Base-by-base conservation (phyloP, 2,797 vertebrate species). In the Mus caroli region DNA sequence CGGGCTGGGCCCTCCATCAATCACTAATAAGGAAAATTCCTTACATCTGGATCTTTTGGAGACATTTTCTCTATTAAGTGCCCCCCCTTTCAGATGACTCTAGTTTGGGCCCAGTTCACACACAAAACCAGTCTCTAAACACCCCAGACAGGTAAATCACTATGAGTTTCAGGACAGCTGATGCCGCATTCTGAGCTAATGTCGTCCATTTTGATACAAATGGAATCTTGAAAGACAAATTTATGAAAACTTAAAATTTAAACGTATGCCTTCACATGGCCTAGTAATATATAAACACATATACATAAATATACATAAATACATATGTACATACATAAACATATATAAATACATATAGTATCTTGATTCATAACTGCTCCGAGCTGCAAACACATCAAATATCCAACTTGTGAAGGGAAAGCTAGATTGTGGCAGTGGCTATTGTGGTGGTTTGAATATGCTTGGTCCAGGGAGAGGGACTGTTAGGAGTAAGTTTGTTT, bases 61-160 rank as follows among this genome's bases (percentile, higher is more conserved):
- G 75, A 26, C 43, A 76, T 76, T 22, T 76, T 46, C 40, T 40
- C 9, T 43, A 6, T 75, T 40, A 24, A 73, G 9, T 40, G 13
- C 71, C 71, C 71, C 71, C 24, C 71, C 71, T 75, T 40, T 40
- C 71, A 43, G 71, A 75, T 75, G 37, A 43, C 24, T 76, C 43
- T 76, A 28, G 75, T 28, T 46, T 46, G 12, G 26, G 75, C 26
- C 40, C 28, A 15, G 43, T 46, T 28, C 26, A 46, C 75, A 76
- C 43, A 75, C 20, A 75, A 76, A 76, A 28, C 75, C 43, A 76
- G 12, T 85, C 64, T 77, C n/a, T 14, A 52, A 96, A 96, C 71
- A 26, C 40, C 62, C 9, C 28, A 52, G 56, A 86, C 11, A 58
- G 52, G 76, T 2, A 91, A 71, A 71, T 12, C 2, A 1, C 82